A percentile compares a stretch with the other conserved stretches of the same genome.
phyloP scores from a whole-genome alignment of 1,140 invertebrate genomes.

The Streblospio benedicti region DNA sequence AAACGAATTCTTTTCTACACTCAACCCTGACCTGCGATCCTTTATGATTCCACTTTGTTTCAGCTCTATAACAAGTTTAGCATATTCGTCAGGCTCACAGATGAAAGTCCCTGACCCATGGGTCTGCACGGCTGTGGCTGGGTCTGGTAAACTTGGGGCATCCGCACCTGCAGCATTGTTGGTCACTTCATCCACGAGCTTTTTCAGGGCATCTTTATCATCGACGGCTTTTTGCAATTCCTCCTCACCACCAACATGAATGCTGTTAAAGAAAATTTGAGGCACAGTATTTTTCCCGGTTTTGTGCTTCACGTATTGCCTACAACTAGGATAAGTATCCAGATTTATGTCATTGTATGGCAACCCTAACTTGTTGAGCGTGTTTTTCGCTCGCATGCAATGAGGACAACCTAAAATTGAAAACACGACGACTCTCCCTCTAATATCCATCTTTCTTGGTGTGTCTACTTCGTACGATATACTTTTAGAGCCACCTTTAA shows the following conservation, averaged over 20 bases:
- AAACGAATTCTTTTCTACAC: slow-evolving; percentile 41
- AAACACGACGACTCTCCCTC: slow-evolving; percentile 37
- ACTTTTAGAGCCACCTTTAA: no score
- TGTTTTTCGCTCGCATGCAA: slow-evolving; percentile 38
- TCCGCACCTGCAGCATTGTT: slow-evolving; percentile 23
- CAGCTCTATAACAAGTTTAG: slow-evolving; percentile 33
- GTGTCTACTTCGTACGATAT: no score
- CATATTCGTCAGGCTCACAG: slow-evolving; percentile 43
- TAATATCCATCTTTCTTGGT: slow-evolving; percentile 14
- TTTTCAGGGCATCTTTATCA: slow-evolving; percentile 25
- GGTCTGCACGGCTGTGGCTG: slow-evolving; percentile 28
- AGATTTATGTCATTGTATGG: slow-evolving; percentile 36
- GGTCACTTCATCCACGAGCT: slow-evolving; percentile 27
- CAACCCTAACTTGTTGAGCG: slow-evolving; percentile 28
- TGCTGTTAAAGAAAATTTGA: slow-evolving; percentile 42
- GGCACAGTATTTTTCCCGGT: slow-evolving; percentile 36
- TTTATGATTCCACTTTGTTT: slow-evolving; percentile 37
- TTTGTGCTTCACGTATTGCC: slow-evolving; percentile 24
- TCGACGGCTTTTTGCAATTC: slow-evolving; percentile 35
- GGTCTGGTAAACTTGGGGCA: slow-evolving; percentile 33
- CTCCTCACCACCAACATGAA: slow-evolving; percentile 37
- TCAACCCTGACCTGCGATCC: slow-evolving; percentile 31
- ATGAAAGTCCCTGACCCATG: slow-evolving; percentile 16
- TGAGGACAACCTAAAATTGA: slow-evolving; percentile 40
- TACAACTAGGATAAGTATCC: slow-evolving; percentile 32